Percentiles rank a stretch among this genome's conserved stretches.
phyloP scores from a whole-genome alignment of 2,888 invertebrate species.

The Caenorhabditis sulstoni region DNA sequence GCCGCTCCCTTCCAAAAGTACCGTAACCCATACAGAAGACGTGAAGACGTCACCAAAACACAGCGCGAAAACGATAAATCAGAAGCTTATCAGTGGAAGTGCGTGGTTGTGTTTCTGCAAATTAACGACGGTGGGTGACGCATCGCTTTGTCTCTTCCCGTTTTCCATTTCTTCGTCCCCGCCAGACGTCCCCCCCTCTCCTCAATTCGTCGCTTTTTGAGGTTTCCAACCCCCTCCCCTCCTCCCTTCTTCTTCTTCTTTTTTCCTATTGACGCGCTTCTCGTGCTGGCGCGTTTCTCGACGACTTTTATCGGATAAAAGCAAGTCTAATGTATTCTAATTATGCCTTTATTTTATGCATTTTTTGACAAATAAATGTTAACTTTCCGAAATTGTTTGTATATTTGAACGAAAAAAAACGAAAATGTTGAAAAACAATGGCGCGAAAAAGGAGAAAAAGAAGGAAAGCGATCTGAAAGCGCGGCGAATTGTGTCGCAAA shows the following conservation, averaged over 20 bases:
- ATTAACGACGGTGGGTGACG: slow-evolving; percentile 42
- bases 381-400: no score
- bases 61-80: slow-evolving; percentile 27
- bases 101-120: slow-evolving; percentile 23
- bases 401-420: slow-evolving; percentile 17
- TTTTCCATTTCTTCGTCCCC: not conserved
- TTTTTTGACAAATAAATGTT: no score
- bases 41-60: slow-evolving; percentile 6
- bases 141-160: slow-evolving; percentile 23
- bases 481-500: slow-evolving; percentile 35
- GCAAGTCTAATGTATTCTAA: not conserved
- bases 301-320: not conserved
- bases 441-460: not conserved
- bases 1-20: no score
- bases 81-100: slow-evolving; percentile 19
- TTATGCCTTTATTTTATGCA: no score
- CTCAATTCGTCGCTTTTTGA: not conserved
- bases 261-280: slow-evolving; percentile 5
- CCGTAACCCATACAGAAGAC: no score
- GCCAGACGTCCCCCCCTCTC: slow-evolving; percentile 13
- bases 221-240: not conserved
- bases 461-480: slow-evolving; percentile 28
- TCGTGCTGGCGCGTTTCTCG: slow-evolving; percentile 7
- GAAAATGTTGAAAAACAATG: not conserved
- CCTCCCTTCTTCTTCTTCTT: not conserved